A percentile compares a stretch with the other conserved stretches of the same genome.
Evolutionary conservation across 2,797 vertebrate genomes (phyloP).

Genomic region (Hephaestus fuliginosus): DNA sequence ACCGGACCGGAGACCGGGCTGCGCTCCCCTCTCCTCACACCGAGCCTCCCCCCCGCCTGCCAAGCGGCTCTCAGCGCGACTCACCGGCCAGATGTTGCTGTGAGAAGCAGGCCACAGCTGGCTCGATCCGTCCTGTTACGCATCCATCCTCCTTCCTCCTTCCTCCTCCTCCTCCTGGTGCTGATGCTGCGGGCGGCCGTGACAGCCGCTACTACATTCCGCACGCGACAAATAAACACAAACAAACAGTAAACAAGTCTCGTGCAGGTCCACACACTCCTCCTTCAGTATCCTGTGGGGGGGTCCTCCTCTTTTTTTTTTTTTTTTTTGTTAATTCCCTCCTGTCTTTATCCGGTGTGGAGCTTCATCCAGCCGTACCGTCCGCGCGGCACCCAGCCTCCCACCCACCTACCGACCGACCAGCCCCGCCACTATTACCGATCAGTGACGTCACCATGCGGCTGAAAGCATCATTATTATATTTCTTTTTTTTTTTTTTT

Average conservation of each 20-base stretch:
- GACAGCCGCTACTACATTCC: constrained; percentile 68
- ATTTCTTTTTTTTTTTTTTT: too few species aligned
- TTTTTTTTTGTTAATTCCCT: not conserved
- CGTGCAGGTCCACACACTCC: constrained; percentile 59
- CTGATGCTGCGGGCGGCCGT: constrained; percentile 41
- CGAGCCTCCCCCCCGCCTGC: constrained; percentile 7
- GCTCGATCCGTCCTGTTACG: constrained; percentile 73
- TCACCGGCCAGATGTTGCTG: constrained; percentile 83
- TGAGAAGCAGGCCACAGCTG: constrained; percentile 81
- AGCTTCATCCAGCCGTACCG: constrained; percentile 45
- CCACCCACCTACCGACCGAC: constrained; percentile 42
- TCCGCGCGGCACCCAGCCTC: constrained; percentile 59
- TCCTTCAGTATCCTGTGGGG: constrained; percentile 1
- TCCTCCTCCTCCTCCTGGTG: too few species aligned
- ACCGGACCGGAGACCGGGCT: constrained; percentile 44
- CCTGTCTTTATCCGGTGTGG: constrained; percentile 20
- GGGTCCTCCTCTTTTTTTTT: too few species aligned
- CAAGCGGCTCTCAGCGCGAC: constrained; percentile 59
- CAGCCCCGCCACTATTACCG: constrained; percentile 58
- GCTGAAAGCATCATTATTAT: constrained; percentile 18
- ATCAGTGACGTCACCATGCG: constrained; percentile 85
- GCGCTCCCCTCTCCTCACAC: not conserved
- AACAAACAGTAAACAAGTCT: constrained; percentile 38
- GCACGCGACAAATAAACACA: constrained; percentile 58
- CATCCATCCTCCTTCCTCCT: constrained; percentile 75